Base-by-base conservation (phyloP, 1,140 invertebrate genomes). In the Achroia grisella region DNA sequence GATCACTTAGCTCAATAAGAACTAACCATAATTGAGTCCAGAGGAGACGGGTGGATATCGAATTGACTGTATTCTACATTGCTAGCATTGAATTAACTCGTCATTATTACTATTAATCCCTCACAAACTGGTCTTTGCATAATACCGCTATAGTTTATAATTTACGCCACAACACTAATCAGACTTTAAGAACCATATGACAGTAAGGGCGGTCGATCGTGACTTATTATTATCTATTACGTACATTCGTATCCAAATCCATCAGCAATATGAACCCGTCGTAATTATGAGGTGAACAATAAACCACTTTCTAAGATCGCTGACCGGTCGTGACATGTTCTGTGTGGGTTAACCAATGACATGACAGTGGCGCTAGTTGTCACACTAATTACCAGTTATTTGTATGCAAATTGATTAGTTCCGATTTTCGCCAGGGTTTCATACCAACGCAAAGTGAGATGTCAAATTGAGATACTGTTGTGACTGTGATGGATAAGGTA, bases 131-230 rank as follows among this genome's bases (percentile, higher is more conserved):
- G n/a, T n/a, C n/a, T n/a, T n/a, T n/a, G n/a, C n/a, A n/a, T n/a
- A n/a, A n/a, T n/a, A 30, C 17, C 50, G 44, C 57, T 44, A 44
- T 10, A 30, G 15, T 51, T 65, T 43, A 32, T 52, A 51, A 43
- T 61, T 66, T 58, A 32, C 23, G 44, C 34, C 44, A 17, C 43
- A 52, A 6, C 6, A 23, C 17, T 23, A 23, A 23, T 23, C 17
- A 23, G 13, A 30, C 14, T 39, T 11, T 33, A 27, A 61, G 61
- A 62, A 62, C 54, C 52, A 46, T 59, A 63, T 62, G 65, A 63
- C 65, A 70, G 60, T 42, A 42, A 32, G 67, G 61, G 62, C 66
- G 58, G 75, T 78, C 74, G 73, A 78, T 79, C 71, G 75, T 76
- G 72, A 66, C 66, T 72, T 67, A 71, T 67, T 74, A 74, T 74